phyloP scores from a whole-genome alignment of 37 sponge, comb jelly and placozoan genomes.

The Ianthella basta region DNA sequence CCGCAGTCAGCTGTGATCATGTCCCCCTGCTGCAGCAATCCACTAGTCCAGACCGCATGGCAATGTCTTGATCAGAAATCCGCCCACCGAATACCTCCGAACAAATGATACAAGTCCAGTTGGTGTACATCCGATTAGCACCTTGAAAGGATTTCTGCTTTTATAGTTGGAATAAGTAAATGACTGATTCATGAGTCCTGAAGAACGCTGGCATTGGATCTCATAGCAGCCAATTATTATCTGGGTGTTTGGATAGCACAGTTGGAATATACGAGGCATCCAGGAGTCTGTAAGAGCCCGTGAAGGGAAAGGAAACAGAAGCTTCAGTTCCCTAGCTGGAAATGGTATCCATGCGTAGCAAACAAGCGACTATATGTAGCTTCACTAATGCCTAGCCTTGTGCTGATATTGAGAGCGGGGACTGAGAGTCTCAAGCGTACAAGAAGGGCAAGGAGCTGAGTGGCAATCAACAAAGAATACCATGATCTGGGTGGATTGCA shows the following conservation, averaged over 20 bases:
- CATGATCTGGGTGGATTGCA: not conserved
- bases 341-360: slow-evolving; percentile 22
- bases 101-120: slow-evolving; percentile 21
- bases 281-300: slow-evolving; percentile 26
- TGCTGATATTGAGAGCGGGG: slow-evolving; percentile 21
- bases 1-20: slow-evolving; percentile 50
- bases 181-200: slow-evolving; percentile 32
- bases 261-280: slow-evolving; percentile 30
- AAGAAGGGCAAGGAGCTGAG: slow-evolving; percentile 29
- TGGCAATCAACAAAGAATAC: slow-evolving; percentile 13
- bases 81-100: slow-evolving; percentile 14
- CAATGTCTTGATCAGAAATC: slow-evolving; percentile 27
- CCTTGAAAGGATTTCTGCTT: slow-evolving; percentile 36
- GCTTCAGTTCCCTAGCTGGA: slow-evolving; percentile 11
- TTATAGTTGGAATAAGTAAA: slow-evolving; percentile 15
- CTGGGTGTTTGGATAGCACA: slow-evolving; percentile 13
- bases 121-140: slow-evolving; percentile 45
- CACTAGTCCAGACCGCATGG: slow-evolving; percentile 36
- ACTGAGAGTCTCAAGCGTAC: slow-evolving; percentile 23
- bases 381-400: slow-evolving; percentile 25
- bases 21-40: slow-evolving; percentile 38
- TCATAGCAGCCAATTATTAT: slow-evolving; percentile 44
- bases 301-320: slow-evolving; percentile 49
- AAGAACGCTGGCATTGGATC: slow-evolving; percentile 26
- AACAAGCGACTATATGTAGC: slow-evolving; percentile 29